Base-by-base conservation (phyloP, 2,797 vertebrate species). In the Parauchenoglanis ngamensis region DNA sequence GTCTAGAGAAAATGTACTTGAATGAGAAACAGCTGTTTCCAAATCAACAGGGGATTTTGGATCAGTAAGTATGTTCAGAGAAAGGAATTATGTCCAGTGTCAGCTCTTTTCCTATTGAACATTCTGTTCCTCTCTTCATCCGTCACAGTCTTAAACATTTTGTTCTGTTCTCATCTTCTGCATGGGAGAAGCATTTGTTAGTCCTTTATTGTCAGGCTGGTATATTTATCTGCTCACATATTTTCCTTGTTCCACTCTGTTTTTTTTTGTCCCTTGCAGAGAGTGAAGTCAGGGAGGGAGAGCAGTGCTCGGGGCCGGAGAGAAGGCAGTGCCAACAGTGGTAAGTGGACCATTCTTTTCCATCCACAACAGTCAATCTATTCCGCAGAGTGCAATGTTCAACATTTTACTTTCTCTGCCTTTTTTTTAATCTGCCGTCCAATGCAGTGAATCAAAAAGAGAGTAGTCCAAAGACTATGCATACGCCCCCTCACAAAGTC, bases 261-360 rank as follows among this genome's bases (percentile, higher is more conserved):
- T 2, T 87, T 23, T 87, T 40, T 59, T 83, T 76, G 87, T 90
- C 8, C 82, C 28, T 80, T 88, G 40, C 91, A 97, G 97, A 95
- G 96, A 84, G 93, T 97, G 86, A 98, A 96, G 89, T 98, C 98
- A 0, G 97, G 97, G 54, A 95, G 97, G 87, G 98, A 98, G 73
- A 93, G 96, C 94, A 97, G 96, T 0, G 96, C 95, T 61, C 96
- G 96, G 4, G 87, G 95, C 87, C 96, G 94, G 31, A 95, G 94
- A 90, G 98, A 98, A 57, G 96, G 97, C 70, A 98, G 95, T 72
- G 95, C 94, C 13, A 94, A 94, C 79, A 95, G 95, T 88, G 97
- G 98, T 99, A 91, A 98, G 97, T 97, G 67, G 7, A 31, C 31
- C 0, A n/a, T 31, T 44, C 31, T 2, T 6, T 68, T 75, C 73